Evolutionary conservation across 2,113 vertebrate species (phyloP).

Genomic region (Gymnarchus niloticus): DNA sequence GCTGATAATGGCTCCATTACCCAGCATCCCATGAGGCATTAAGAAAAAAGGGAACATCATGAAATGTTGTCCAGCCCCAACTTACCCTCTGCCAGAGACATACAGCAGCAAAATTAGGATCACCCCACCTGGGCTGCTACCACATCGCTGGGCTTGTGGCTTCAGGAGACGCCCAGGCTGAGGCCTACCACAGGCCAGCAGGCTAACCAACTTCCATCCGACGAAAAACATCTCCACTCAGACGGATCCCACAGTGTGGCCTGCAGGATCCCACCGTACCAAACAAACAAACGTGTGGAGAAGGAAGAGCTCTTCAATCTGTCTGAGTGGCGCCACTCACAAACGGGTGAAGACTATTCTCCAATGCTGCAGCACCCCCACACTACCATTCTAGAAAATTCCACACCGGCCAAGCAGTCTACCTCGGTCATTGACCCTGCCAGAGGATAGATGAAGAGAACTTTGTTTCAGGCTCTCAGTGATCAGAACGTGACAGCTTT

Average conservation of each 20-base stretch:
- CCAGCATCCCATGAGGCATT: neutral
- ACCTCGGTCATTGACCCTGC: neutral
- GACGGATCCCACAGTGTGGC: neutral
- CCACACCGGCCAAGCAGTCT: neutral
- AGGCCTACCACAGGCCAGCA: constrained; percentile 2
- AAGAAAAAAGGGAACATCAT: neutral
- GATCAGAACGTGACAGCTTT: neutral
- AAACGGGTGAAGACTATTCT: neutral
- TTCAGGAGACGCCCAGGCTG: constrained; percentile 14
- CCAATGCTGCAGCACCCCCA: neutral
- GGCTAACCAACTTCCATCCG: constrained; percentile 3
- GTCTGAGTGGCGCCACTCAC: neutral
- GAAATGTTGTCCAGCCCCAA: neutral
- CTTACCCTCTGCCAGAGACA: neutral
- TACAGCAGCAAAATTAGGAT: neutral
- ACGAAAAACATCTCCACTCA: constrained; percentile 1
- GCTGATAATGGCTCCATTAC: neutral
- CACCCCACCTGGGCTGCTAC: neutral
- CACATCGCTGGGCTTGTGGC: neutral
- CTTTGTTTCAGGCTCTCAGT: neutral
- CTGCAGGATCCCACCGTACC: neutral
- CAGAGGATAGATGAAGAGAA: neutral
- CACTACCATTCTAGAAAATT: neutral
- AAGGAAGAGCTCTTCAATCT: neutral
- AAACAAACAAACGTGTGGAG: neutral